A percentile compares a stretch with the other conserved stretches of the same genome.
phyloP scores from a whole-genome alignment of 2,113 vertebrate genomes.

The Neopipo cinnamomea region DNA sequence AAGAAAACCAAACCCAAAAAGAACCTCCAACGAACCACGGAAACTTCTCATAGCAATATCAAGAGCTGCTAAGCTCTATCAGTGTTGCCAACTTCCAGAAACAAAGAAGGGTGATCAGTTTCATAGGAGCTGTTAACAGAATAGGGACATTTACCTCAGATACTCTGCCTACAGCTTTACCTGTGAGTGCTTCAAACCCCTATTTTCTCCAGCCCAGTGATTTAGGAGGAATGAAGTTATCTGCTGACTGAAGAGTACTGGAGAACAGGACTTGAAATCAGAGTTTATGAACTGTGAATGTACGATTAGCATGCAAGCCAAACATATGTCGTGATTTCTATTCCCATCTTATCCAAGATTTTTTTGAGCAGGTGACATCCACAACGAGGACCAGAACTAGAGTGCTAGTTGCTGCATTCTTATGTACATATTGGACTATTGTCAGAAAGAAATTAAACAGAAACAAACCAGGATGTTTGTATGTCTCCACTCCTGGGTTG shows the following conservation, averaged over 20 bases:
- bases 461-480: background rate
- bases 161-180: background rate
- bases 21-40: background rate
- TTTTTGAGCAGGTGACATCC: background rate
- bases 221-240: background rate
- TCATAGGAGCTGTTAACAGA: background rate
- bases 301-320: background rate
- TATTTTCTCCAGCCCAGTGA: background rate
- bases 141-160: background rate
- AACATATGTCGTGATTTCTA: background rate
- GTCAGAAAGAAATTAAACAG: background rate
- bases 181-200: background rate
- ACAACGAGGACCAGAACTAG: background rate
- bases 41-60: background rate
- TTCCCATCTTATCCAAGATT: background rate
- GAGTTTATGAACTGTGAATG: background rate
- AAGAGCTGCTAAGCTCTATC: background rate
- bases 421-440: background rate
- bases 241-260: background rate
- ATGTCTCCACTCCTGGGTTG: background rate
- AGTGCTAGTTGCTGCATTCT: background rate
- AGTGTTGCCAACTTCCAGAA: background rate
- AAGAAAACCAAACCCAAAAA: background rate
- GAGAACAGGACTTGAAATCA: background rate
- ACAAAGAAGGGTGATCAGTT: background rate